A percentile compares a stretch with the other conserved stretches of the same genome.
phyloP scores from a whole-genome alignment of 2,113 vertebrate species.

The Australoheros scitulus region DNA sequence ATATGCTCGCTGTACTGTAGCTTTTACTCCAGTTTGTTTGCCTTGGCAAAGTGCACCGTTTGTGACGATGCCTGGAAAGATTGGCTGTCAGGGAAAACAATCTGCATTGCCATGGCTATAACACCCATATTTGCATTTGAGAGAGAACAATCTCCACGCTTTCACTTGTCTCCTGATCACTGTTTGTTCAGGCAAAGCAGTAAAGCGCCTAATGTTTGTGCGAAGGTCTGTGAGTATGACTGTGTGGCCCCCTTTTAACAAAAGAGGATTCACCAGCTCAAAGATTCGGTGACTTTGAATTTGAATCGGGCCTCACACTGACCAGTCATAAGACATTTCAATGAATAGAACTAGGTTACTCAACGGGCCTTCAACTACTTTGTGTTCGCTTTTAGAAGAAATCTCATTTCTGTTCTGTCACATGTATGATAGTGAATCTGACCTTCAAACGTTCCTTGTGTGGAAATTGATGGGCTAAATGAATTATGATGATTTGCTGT shows the following conservation, averaged over 20 bases:
- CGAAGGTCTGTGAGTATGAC: conserved; percentile 1
- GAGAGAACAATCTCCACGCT: background rate
- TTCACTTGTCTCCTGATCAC: conserved; percentile 7
- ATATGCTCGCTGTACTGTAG: background rate
- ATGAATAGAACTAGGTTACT: background rate
- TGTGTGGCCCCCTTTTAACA: background rate
- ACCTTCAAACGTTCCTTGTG: background rate
- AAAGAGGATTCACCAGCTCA: background rate
- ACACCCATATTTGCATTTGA: conserved; percentile 16
- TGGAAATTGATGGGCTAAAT: background rate
- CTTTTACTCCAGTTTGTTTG: conserved; percentile 7
- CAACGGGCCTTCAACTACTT: background rate
- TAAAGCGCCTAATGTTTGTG: conserved; percentile 1
- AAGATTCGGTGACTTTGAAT: background rate
- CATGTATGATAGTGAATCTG: background rate
- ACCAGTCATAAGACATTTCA: background rate
- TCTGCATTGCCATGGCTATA: background rate
- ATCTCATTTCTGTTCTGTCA: background rate
- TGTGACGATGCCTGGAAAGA: conserved; percentile 8
- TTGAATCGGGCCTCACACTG: background rate
- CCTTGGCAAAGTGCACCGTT: background rate
- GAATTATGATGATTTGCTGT: conserved; percentile 17
- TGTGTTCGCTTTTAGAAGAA: background rate
- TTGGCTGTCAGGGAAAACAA: conserved; percentile 17
- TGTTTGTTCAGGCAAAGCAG: conserved; percentile 25